A percentile compares a stretch with the other conserved stretches of the same genome.
These are phyloP conservation scores for Scaeva pyrastri DNA, from an alignment of 2,888 invertebrate species.

Conservation along the genomic window DNA sequence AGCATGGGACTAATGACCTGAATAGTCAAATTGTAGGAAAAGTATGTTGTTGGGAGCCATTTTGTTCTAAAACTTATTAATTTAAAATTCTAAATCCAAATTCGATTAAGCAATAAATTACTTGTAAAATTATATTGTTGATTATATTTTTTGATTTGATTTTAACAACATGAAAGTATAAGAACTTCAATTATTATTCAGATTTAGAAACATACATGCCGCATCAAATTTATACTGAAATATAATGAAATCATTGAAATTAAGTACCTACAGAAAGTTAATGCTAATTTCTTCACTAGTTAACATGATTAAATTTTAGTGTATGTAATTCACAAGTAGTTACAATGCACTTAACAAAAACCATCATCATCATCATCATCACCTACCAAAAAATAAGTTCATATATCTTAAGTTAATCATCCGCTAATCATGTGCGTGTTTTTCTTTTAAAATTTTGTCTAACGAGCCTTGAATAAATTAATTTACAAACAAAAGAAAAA, in stretches of 20 bases:
- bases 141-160: not conserved
- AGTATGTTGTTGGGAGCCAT: no score
- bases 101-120: not conserved
- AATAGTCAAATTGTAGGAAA: no score
- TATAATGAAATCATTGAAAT: conserved; percentile 25
- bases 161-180: not conserved
- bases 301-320: not conserved
- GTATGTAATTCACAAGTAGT: not conserved
- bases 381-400: conserved; percentile 29
- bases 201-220: not conserved
- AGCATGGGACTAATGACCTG: no score
- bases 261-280: conserved; percentile 51
- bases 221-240: not conserved
- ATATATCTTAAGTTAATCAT: not conserved
- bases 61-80: no score
- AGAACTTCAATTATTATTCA: not conserved
- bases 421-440: conserved; percentile 6
- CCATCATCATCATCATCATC: not conserved
- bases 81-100: no score
- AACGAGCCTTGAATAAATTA: conserved; percentile 67
- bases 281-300: conserved; percentile 13
- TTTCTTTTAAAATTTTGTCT: conserved; percentile 10
- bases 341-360: not conserved
- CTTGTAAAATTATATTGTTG: not conserved
- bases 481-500: conserved; percentile 30